These are phyloP conservation scores for Eurystomus gularis DNA, from an alignment of 2,113 vertebrate genomes.

Conservation along the genomic window DNA sequence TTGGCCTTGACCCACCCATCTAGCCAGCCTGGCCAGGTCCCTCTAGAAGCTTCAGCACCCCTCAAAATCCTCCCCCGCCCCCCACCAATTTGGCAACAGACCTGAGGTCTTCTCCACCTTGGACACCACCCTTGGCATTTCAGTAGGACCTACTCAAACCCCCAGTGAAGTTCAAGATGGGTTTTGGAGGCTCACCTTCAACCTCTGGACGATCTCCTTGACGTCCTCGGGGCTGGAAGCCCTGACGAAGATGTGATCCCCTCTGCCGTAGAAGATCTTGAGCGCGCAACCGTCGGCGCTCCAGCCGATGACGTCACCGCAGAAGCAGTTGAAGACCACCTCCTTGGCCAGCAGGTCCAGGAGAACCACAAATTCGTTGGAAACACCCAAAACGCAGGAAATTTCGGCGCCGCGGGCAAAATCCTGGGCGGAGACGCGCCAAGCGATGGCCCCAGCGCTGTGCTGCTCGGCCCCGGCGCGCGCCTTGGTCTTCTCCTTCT, in stretches of 20 bases:
- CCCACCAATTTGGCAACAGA: too few species aligned
- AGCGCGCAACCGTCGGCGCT: slow-evolving; percentile 79
- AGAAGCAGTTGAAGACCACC: slow-evolving; percentile 93
- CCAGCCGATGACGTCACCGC: slow-evolving; percentile 92
- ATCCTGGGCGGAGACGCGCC: slow-evolving; percentile 85
- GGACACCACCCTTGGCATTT: too few species aligned
- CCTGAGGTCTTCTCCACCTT: too few species aligned
- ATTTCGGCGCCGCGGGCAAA: slow-evolving; percentile 79
- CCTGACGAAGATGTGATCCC: slow-evolving; percentile 85
- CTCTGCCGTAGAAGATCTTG: slow-evolving; percentile 89
- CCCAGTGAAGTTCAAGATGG: too few species aligned
- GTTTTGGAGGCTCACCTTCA: slow-evolving; percentile 80
- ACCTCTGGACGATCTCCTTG: slow-evolving; percentile 88
- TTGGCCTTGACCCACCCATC: too few species aligned
- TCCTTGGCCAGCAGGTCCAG: slow-evolving; percentile 84
- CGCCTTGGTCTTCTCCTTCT: slow-evolving; percentile 79
- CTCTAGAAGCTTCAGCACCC: too few species aligned
- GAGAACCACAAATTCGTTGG: slow-evolving; percentile 84
- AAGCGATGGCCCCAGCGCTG: slow-evolving; percentile 81
- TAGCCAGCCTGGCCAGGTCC: too few species aligned
- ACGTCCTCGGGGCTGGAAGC: slow-evolving; percentile 81
- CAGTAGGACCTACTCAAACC: too few species aligned
- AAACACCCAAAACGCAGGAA: slow-evolving; percentile 82
- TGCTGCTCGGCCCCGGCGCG: slow-evolving; percentile 81
- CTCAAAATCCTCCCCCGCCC: too few species aligned